A percentile compares a stretch with the other conserved stretches of the same genome.
Evolutionary conservation across 2,888 invertebrate genomes (phyloP).

Genomic region (Brenthis ino): DNA sequence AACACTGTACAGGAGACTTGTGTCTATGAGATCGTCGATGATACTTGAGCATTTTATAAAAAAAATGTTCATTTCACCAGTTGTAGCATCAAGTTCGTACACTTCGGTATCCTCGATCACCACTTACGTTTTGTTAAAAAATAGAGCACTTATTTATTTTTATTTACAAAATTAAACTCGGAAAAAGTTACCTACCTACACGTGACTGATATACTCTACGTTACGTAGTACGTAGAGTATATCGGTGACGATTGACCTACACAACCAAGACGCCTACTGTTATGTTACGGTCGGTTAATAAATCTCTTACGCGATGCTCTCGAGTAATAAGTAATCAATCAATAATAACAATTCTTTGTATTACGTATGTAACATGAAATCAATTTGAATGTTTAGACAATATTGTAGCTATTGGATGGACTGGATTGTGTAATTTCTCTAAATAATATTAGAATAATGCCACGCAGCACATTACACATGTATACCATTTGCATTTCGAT

Average conservation of each 20-base stretch:
- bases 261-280: constrained; percentile 53
- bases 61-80: constrained; percentile 79
- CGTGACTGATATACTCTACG: too few relatives aligned
- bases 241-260: constrained; percentile 50
- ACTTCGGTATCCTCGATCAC: constrained; percentile 50
- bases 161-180: constrained; percentile 25
- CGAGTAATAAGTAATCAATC: constrained; percentile 6
- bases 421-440: too few relatives aligned
- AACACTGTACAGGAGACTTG: constrained; percentile 77
- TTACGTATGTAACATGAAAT: constrained; percentile 3
- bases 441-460: too few relatives aligned
- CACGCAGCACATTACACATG: too few relatives aligned
- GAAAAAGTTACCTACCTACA: constrained; percentile 26
- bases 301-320: constrained; percentile 47
- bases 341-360: constrained; percentile 18
- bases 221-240: constrained; percentile 40
- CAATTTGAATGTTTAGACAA: background rate
- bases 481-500: too few relatives aligned
- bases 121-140: constrained; percentile 10
- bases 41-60: constrained; percentile 80
- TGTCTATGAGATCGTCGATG: constrained; percentile 79
- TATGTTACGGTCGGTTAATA: constrained; percentile 59
- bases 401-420: too few relatives aligned
- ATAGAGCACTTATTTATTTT: background rate
- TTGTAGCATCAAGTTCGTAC: constrained; percentile 44